These are phyloP conservation scores for Macropodus opercularis DNA, from an alignment of 2,797 vertebrate species.

Conservation along the genomic window DNA sequence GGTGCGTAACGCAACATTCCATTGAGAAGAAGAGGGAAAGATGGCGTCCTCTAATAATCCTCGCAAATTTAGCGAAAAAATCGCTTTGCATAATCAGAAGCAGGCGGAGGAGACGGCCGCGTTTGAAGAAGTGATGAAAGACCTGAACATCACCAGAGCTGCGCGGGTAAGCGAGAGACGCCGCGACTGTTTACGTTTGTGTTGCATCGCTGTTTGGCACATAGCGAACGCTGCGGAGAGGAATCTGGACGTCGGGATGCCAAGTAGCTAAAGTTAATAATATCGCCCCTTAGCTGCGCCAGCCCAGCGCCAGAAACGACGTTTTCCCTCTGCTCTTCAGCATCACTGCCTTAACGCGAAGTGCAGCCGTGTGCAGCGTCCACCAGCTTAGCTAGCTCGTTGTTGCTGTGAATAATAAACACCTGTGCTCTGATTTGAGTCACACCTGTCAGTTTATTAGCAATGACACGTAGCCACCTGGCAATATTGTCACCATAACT, in stretches of 20 bases:
- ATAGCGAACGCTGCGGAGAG: conserved; percentile 64
- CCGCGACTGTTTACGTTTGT: conserved; percentile 35
- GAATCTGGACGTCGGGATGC: conserved; percentile 36
- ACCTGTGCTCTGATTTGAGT: conserved; percentile 52
- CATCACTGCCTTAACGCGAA: background rate
- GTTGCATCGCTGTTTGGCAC: conserved; percentile 63
- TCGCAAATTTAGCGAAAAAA: conserved; percentile 99
- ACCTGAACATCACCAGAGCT: conserved; percentile 93
- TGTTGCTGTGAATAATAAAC: conserved; percentile 45
- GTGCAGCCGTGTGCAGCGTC: conserved; percentile 1
- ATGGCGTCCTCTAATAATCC: conserved; percentile 99
- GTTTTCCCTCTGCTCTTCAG: background rate
- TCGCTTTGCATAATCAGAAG: conserved; percentile 95
- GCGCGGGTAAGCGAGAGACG: conserved; percentile 89
- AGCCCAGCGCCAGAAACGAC: background rate
- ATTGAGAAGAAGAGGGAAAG: conserved; percentile 91
- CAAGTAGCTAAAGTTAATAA: conserved; percentile 44
- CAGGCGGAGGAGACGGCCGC: conserved; percentile 97
- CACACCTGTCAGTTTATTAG: conserved; percentile 36
- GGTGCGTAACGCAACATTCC: conserved; percentile 83
- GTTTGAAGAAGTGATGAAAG: conserved; percentile 98
- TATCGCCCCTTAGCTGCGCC: conserved; percentile 29
- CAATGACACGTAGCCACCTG: background rate
- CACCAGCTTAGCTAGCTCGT: conserved; percentile 31
- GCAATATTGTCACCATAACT: background rate